phyloP scores from a whole-genome alignment of 2,113 vertebrate genomes.

The Pachyramphus minor region DNA sequence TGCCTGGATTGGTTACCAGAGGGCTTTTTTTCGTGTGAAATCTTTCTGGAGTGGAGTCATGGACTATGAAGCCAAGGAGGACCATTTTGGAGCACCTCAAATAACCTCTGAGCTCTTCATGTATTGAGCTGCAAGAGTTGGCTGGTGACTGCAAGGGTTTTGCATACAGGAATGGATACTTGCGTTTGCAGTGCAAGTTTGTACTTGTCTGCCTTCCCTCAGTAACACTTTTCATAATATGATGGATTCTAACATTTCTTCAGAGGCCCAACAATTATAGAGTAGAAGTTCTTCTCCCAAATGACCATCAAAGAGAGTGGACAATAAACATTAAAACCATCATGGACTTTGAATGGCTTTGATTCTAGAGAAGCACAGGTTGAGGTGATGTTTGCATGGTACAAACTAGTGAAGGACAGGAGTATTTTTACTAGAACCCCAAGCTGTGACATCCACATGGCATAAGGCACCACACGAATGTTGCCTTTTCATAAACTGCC shows the following conservation, averaged over 20 bases:
- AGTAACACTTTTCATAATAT: neutral
- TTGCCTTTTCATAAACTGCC: neutral
- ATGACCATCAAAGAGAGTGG: neutral
- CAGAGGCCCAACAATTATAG: neutral
- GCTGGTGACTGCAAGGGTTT: neutral
- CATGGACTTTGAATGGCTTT: neutral
- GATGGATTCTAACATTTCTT: neutral
- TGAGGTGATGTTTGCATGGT: neutral
- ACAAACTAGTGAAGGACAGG: neutral
- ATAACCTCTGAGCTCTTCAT: constrained; percentile 38
- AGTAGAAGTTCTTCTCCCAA: neutral
- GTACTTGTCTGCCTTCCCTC: neutral
- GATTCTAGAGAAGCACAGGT: neutral
- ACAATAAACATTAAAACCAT: neutral
- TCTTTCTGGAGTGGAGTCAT: constrained; percentile 12
- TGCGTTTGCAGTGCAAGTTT: neutral
- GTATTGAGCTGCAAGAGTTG: neutral
- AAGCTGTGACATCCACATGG: neutral
- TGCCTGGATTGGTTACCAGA: constrained; percentile 15
- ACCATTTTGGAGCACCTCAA: constrained; percentile 38
- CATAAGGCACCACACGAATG: neutral
- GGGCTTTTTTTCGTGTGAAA: neutral
- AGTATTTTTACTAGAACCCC: neutral
- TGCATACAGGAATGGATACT: neutral
- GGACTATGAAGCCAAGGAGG: constrained; percentile 1